Percentiles rank a stretch among this genome's conserved stretches.
These are phyloP conservation scores for Nycticorax nycticorax DNA, from an alignment of 2,113 vertebrate species.

Conservation along the genomic window DNA sequence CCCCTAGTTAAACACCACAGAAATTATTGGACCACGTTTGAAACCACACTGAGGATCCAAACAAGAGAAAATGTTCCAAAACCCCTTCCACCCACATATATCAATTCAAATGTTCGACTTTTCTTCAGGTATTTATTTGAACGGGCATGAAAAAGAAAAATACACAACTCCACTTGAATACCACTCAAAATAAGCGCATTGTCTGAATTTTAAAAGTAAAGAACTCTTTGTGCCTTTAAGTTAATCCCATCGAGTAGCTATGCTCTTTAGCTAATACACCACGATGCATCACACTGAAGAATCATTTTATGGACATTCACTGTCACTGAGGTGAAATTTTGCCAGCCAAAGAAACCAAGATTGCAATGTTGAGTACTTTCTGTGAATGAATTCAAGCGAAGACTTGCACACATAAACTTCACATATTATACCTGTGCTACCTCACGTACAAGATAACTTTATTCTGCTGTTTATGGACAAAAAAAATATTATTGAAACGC, in stretches of 20 bases:
- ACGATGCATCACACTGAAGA: neutral
- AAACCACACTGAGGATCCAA: neutral
- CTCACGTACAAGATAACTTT: neutral
- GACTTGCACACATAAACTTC: neutral
- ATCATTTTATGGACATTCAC: fast-evolving
- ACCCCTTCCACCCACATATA: neutral
- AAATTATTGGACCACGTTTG: neutral
- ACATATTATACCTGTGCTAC: neutral
- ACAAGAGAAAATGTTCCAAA: neutral
- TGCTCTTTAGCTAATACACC: neutral
- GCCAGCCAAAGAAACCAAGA: neutral
- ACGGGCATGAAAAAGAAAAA: neutral
- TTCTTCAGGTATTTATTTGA: neutral
- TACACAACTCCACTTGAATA: neutral
- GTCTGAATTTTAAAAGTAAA: neutral
- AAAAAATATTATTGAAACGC: neutral
- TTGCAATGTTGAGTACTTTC: neutral
- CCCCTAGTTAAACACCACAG: neutral
- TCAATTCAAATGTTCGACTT: neutral
- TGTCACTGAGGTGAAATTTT: neutral
- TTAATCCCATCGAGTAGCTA: neutral
- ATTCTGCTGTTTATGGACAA: neutral
- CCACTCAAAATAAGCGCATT: neutral
- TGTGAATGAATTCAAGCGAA: neutral
- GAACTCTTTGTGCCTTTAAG: neutral